Evolutionary conservation across 2,888 invertebrate genomes (phyloP), one percentile per base, ranked within the genome.

Genomic region (Oscheius sp.): DNA sequence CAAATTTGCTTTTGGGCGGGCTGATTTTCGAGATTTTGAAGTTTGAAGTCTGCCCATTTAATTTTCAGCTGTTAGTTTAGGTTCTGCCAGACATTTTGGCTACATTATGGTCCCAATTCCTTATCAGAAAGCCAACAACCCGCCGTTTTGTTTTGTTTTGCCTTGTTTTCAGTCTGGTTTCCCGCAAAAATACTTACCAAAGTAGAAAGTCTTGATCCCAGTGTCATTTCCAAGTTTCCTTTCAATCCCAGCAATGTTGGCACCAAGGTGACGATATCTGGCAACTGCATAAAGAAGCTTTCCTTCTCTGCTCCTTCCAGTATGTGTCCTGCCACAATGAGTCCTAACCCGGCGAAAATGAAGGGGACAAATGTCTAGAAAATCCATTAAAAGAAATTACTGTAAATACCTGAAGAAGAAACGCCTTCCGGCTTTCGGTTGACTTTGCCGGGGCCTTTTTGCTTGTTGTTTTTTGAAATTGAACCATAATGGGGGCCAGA

Each of bases 151-250:
- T 21, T 49, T 2, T 49, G 18, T 9, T 9, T 49, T 9, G 3
- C 9, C 49, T 49, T 21, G n/a, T 21, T 49, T n/a, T n/a, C n/a
- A n/a, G n/a, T n/a, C n/a, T n/a, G n/a, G n/a, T n/a, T n/a, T n/a
- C n/a, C n/a, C n/a, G n/a, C n/a, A n/a, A n/a, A n/a, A n/a, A n/a
- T 9, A 74, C 85, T 72, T 72, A 90, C 90, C 89, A 95, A 95
- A 0, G 96, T 97, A 18, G 95, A 95, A 18, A 97, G 91, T 55
- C 97, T 92, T 0, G 96, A 96, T 0, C 96, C 96, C 73, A 97
- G 91, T 76, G 96, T 96, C 95, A 96, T 97, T 90, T 96, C 96
- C 87, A 96, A 91, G 90, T 96, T 96, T 78, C 97, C 97, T 91
- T 95, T 92, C 18, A 93, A 74, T 43, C 86, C 85, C 0, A 94